phyloP scores from a whole-genome alignment of 2,797 vertebrate species.

The Neosilurus hyrtlii region DNA sequence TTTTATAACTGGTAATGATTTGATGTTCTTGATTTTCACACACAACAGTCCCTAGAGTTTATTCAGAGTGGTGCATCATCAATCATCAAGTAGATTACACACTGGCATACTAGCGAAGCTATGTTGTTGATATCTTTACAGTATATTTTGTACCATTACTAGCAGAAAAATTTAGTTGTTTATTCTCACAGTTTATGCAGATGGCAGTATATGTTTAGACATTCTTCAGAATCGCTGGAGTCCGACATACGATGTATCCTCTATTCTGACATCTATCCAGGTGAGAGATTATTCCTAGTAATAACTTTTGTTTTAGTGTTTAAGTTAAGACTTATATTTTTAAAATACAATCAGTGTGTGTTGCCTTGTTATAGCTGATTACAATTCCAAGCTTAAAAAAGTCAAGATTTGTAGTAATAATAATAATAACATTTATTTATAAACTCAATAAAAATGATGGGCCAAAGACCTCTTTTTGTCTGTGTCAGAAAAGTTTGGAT shows the following conservation, averaged over 20 bases:
- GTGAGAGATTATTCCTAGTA: conserved; percentile 64
- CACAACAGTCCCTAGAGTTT: background rate
- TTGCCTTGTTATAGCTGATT: no score
- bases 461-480: no score
- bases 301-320: background rate
- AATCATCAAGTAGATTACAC: no score
- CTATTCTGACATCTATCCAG: conserved; percentile 99
- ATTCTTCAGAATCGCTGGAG: conserved; percentile 99
- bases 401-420: no score
- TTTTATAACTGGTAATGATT: background rate
- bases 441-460: no score
- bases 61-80: background rate
- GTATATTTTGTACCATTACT: background rate
- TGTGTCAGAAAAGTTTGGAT: no score
- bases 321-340: background rate
- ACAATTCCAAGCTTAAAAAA: no score
- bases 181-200: conserved; percentile 85
- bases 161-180: background rate
- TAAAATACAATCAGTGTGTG: background rate
- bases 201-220: conserved; percentile 99
- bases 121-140: background rate
- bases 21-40: background rate
- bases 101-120: background rate
- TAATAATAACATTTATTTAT: no score
- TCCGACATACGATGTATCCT: conserved; percentile 96